Base-by-base conservation (phyloP, 2,113 vertebrate genomes). In the Scalopus aquaticus region DNA sequence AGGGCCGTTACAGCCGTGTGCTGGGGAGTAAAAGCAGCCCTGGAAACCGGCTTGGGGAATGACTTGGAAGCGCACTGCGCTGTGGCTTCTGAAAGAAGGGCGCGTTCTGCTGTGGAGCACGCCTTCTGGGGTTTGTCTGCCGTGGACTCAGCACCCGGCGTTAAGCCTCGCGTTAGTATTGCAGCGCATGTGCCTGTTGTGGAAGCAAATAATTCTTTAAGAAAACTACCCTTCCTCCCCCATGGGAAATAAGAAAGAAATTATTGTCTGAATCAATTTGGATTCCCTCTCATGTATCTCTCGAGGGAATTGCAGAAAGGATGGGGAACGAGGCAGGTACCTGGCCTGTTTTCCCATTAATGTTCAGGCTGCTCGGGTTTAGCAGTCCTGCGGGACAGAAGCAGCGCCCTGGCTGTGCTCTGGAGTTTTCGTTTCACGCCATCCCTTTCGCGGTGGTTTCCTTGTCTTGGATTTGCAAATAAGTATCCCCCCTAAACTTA, bases 191-290 rank as follows among this genome's bases (percentile, higher is more conserved):
- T 81, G 70, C 85, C 78, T 60, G 46, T 11, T 24, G 56, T 85
- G 54, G 72, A 91, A 92, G 85, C 69, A 44, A 83, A 70, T 77
- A 90, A 32, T 77, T 87, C 46, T 90, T 79, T 80, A 79, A 92
- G 78, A 93, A 94, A 95, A 82, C n/a, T 5, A 46, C 22, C 42
- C 26, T 39, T 9, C 56, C 46, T 46, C 20, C 82, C 28, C 70
- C 17, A n/a, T 37, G 86, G 89, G 91, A 95, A 95, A 94, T 93
- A 90, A 84, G 72, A 73, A 77, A 93, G 81, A 88, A 92, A 94
- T 73, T 19, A 80, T 44, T 93, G 73, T 76, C 39, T 72, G 90
- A 74, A n/a, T 64, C 39, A 37, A 7, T 94, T 70, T 89, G 94
- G 94, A 70, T 84, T 91, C 91, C 42, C 5, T 58, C 37, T 87